Base-by-base conservation (phyloP, 2,797 vertebrate species). In the Parauchenoglanis ngamensis region DNA sequence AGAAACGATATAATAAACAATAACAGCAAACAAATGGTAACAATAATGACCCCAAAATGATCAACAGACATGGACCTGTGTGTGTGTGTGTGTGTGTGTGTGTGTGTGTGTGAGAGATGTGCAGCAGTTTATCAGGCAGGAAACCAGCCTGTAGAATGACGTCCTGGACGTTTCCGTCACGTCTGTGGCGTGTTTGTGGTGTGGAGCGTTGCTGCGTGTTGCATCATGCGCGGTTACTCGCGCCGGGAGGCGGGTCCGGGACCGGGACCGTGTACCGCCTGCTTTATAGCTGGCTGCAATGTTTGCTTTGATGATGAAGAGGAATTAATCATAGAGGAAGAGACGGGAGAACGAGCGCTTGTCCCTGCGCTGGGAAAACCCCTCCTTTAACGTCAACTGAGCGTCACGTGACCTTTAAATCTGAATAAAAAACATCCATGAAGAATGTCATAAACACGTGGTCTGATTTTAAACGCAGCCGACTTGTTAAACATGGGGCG, bases 251-350 rank as follows among this genome's bases (percentile, higher is more conserved):
- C 13, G 8, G 6, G 23, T 4, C 31, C 15, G 49, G 28, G 70
- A 35, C 49, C n/a, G n/a, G 76, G 59, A 19, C 35, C 25, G 0
- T 61, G 54, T 86, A n/a, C 56, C 49, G 10, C 83, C 35, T 86
- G 70, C 19, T 52, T 67, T 77, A 12, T 35, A 11, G 61, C 28
- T 40, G 44, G 40, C 70, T 52, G 7, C 40, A 31, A 15, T 3
- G 11, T 68, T 40, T 44, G 25, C 17, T 70, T 10, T 63, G 77
- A 57, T 28, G 76, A 85, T 85, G 68, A 85, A 68, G 72, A 13
- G 5, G 84, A 77, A 68, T 88, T 56, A 86, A 57, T 83, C 0
- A 72, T 81, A 5, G 35, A 17, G 46, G 57, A 7, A 7, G 31
- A 5, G 76, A 23, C 1, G 35, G 25, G 25, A 28, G 31, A 3